Conservation (phyloP, 2,888 invertebrate genomes). For the Apamea epomidion region DNA sequence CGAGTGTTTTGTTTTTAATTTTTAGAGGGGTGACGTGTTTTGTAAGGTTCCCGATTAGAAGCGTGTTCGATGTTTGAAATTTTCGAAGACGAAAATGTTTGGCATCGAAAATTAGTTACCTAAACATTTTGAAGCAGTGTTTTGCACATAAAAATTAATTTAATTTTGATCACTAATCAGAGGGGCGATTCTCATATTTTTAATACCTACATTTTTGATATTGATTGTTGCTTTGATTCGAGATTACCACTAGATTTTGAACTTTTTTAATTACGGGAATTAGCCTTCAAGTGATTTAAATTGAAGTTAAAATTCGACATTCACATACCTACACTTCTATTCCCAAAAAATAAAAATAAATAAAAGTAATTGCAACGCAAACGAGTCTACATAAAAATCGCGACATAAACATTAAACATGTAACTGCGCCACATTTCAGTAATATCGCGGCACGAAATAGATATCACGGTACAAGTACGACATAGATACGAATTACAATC, state of each 20-base stretch:
- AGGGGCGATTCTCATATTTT: neutral
- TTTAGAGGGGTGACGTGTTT: slow-evolving; percentile 72
- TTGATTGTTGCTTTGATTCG: neutral
- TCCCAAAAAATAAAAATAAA: slow-evolving; percentile 40
- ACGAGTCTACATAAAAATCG: slow-evolving; percentile 57
- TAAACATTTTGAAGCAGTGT: neutral
- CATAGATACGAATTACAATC: slow-evolving; percentile 82
- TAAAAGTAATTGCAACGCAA: slow-evolving; percentile 43
- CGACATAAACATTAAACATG: slow-evolving; percentile 54
- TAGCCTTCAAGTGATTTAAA: neutral
- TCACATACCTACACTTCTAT: neutral
- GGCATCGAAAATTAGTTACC: neutral
- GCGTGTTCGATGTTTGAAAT: slow-evolving; percentile 50
- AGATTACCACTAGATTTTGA: neutral
- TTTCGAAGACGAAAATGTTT: slow-evolving; percentile 24
- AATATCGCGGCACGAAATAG: slow-evolving; percentile 52
- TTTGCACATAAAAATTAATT: neutral
- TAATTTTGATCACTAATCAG: neutral
- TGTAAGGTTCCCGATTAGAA: slow-evolving; percentile 66
- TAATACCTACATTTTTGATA: neutral
- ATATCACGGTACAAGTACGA: slow-evolving; percentile 49
- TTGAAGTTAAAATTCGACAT: neutral
- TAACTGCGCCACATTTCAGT: slow-evolving; percentile 63
- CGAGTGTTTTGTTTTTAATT: slow-evolving; percentile 87
- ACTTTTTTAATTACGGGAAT: neutral